Base-by-base conservation (phyloP, 2,888 invertebrate species). In the Drosophila putrida region DNA sequence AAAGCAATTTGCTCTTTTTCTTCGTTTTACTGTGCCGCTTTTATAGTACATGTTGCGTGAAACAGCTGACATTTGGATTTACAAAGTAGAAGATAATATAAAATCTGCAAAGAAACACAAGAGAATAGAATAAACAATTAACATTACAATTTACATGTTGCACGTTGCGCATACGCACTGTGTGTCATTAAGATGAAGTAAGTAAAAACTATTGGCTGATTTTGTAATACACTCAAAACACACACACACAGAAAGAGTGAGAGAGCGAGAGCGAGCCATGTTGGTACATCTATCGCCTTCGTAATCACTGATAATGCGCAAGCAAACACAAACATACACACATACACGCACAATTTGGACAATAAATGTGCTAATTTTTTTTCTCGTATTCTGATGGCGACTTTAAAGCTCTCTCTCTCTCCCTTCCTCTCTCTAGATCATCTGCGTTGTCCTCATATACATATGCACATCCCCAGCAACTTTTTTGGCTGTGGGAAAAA, bases 141-240 rank as follows among this genome's bases (percentile, higher is more conserved):
- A 60, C n/a, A 36, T 44, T 35, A 51, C 33, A 55, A 31, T 59
- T 31, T 25, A 41, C 36, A 59, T 47, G 78, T 83, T 78, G 72
- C 81, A 83, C 81, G 78, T 83, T 78, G 72, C 81, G 81, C 81
- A 81, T 78, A 81, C 81, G 83, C 81, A 83, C 51, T 75, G 43
- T 35, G n/a, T 35, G 25, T 43, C 33, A 43, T 13, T 31, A 35
- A 41, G n/a, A 57, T 25, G 10, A 28, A 55, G 35, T 44, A 13
- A 61, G 11, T 49, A 36, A 20, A 38, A 33, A 4, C 4, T 36
- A 36, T 38, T 47, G n/a, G 41, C 57, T 20, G 27, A 46, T 73
- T 62, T 73, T 60, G 63, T 57, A 74, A 74, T 46, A 25, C 62
- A 51, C 49, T 25, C 25, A 39, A 20, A 20, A 20, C 10, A 41